A percentile compares a stretch with the other conserved stretches of the same genome.
These are phyloP conservation scores for Wiebesia pumilae DNA, from an alignment of 1,140 invertebrate genomes.

Conservation along the genomic window DNA sequence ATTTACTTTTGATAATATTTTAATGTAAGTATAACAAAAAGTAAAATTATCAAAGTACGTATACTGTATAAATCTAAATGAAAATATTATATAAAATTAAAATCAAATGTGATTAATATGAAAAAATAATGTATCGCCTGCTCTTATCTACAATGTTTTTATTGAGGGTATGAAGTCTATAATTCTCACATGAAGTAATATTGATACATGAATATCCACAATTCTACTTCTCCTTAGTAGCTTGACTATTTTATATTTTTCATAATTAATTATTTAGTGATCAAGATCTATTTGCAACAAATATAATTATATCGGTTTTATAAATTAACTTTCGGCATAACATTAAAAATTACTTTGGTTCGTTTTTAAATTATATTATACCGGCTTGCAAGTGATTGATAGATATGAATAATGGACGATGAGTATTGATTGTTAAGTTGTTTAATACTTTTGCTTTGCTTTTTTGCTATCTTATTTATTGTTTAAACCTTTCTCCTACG, in stretches of 20 bases:
- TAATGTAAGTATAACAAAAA: background rate
- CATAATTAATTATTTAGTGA: background rate
- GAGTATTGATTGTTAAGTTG: background rate
- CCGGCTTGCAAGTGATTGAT: background rate
- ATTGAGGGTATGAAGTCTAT: background rate
- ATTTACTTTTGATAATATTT: background rate
- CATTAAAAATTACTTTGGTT: too few relatives aligned
- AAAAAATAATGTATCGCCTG: too few relatives aligned
- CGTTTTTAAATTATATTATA: background rate
- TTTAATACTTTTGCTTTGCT: constrained; percentile 23
- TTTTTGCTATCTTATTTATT: constrained; percentile 36
- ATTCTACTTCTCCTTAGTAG: background rate
- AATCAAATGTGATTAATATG: too few relatives aligned
- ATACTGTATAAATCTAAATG: background rate
- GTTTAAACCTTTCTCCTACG: constrained; percentile 43
- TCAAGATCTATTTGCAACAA: too few relatives aligned
- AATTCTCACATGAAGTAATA: background rate
- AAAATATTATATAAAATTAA: background rate
- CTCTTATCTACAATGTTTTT: background rate
- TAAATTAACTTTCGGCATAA: too few relatives aligned
- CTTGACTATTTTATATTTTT: background rate
- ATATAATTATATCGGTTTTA: too few relatives aligned
- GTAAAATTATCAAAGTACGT: background rate
- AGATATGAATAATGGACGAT: background rate
- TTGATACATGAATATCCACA: background rate